Evolutionary conservation across 2,888 invertebrate genomes (phyloP).

Genomic region (Achlya flavicornis): DNA sequence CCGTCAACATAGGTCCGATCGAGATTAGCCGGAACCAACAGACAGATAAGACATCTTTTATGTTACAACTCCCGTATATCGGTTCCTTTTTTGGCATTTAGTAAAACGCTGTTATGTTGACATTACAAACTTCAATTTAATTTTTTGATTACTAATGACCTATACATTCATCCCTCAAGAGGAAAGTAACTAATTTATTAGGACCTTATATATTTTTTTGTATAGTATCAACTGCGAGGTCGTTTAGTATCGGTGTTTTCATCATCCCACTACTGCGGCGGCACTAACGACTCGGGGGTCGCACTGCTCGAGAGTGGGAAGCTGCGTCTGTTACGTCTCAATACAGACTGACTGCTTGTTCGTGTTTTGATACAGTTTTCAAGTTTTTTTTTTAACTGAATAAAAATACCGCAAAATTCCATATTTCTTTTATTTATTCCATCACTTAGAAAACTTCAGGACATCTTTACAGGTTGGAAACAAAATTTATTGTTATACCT

Average conservation of each 20-base stretch:
- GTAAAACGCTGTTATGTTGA: no score
- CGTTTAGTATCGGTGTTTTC: constrained; percentile 89
- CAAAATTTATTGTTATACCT: constrained; percentile 14
- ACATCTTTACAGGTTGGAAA: constrained; percentile 31
- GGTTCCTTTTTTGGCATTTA: no score
- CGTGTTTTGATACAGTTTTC: neutral
- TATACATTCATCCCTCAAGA: no score
- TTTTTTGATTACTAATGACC: no score
- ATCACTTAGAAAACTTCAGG: constrained; percentile 50
- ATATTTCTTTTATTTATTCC: constrained; percentile 48
- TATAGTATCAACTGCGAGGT: constrained; percentile 87
- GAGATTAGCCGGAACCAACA: no score
- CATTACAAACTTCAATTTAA: no score
- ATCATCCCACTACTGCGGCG: constrained; percentile 89
- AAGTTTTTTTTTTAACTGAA: constrained; percentile 14
- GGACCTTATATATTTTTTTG: no score
- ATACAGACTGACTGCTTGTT: constrained; percentile 44
- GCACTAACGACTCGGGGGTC: constrained; percentile 88
- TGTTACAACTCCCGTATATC: no score
- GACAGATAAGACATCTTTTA: no score
- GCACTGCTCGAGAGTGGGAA: constrained; percentile 86
- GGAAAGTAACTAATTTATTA: no score
- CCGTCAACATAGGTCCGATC: no score
- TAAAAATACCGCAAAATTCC: constrained; percentile 31
- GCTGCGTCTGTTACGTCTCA: constrained; percentile 85